phyloP scores from a whole-genome alignment of 2,888 invertebrate species.

The Campopleginae sp. region DNA sequence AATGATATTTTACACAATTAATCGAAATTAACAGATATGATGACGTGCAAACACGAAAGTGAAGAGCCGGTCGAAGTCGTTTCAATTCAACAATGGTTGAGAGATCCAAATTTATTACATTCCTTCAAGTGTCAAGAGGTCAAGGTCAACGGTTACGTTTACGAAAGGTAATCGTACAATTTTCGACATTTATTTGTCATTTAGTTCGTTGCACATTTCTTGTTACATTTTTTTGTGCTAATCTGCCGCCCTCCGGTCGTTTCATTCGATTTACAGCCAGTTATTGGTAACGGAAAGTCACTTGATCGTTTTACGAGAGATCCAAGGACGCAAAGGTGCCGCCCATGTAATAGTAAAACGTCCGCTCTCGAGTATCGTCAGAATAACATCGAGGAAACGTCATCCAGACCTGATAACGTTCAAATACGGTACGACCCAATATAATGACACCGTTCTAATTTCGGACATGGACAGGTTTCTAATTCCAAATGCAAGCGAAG shows the following conservation, averaged over 20 bases:
- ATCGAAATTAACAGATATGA: constrained; percentile 77
- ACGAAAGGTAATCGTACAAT: constrained; percentile 86
- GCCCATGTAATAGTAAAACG: constrained; percentile 95
- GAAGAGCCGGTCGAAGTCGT: constrained; percentile 92
- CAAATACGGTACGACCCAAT: constrained; percentile 94
- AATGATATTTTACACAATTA: background rate
- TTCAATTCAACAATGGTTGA: constrained; percentile 91
- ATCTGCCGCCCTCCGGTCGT: background rate
- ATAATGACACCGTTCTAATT: constrained; percentile 91
- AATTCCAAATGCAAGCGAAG: constrained; percentile 95
- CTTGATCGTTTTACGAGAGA: constrained; percentile 93
- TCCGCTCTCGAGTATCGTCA: constrained; percentile 95
- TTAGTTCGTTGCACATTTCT: background rate
- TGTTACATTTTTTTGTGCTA: too few species aligned
- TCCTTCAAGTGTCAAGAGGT: constrained; percentile 97
- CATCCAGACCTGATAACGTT: constrained; percentile 98
- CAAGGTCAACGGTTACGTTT: constrained; percentile 94
- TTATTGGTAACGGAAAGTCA: constrained; percentile 94
- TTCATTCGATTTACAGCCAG: constrained; percentile 86
- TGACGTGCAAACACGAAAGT: constrained; percentile 83
- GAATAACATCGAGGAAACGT: constrained; percentile 98
- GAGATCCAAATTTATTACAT: constrained; percentile 93
- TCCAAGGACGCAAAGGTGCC: constrained; percentile 90
- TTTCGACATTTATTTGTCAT: background rate
- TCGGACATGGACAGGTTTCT: constrained; percentile 96